A percentile compares a stretch with the other conserved stretches of the same genome.
Evolutionary conservation across 2,888 invertebrate genomes (phyloP).

Genomic region (Eristalis tenax): DNA sequence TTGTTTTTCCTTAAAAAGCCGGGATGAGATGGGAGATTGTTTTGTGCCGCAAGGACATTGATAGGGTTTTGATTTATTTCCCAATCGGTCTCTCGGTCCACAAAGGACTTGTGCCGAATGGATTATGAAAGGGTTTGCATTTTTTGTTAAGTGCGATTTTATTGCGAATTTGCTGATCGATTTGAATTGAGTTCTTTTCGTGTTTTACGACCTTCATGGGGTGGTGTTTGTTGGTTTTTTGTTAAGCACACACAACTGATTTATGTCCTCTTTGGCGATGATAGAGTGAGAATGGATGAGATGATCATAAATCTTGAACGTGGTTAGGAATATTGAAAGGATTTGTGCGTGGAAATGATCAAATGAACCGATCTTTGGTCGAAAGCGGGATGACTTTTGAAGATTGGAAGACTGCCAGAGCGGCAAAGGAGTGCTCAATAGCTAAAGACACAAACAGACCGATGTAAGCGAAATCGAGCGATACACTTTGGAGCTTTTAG

Average conservation of each 20-base stretch:
- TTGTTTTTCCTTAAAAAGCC: constrained; percentile 38
- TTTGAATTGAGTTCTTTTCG: neutral
- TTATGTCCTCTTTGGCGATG: neutral
- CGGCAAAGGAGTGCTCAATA: too few species aligned
- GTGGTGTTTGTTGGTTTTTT: constrained; percentile 6
- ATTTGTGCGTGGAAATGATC: neutral
- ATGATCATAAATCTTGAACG: neutral
- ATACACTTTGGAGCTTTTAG: too few species aligned
- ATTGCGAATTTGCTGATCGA: constrained; percentile 5
- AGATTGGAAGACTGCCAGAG: neutral
- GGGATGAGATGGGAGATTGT: neutral
- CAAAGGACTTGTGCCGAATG: constrained; percentile 49
- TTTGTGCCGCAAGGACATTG: too few species aligned
- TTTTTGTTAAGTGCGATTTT: constrained; percentile 11
- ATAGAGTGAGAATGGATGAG: neutral
- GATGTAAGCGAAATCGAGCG: too few species aligned
- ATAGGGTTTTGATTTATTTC: constrained; percentile 48
- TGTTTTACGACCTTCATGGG: neutral
- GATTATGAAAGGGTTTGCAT: constrained; percentile 38
- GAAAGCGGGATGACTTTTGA: neutral
- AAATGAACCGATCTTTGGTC: neutral
- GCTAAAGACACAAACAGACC: too few species aligned
- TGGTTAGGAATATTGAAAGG: neutral
- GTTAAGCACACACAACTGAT: neutral
- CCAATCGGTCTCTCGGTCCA: neutral